Base-by-base conservation (phyloP, 2,888 invertebrate species). In the Polydrusus tereticollis region DNA sequence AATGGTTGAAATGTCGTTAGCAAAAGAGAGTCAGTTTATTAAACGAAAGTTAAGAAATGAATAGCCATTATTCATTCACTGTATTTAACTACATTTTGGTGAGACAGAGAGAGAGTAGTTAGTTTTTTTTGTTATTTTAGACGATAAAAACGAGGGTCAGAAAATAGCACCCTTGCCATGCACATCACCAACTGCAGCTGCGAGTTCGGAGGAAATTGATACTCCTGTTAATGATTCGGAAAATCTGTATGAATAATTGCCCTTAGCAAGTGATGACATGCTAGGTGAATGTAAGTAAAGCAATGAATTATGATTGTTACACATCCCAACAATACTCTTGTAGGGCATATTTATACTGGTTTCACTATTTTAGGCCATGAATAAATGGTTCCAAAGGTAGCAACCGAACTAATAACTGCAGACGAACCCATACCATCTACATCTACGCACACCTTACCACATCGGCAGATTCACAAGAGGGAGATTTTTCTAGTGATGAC, bases 401-500 rank as follows among this genome's bases (percentile, higher is more conserved):
- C 20, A 7, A 47, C 23, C 50, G 8, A 47, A 47, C 50, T 47
- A 47, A 5, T 14, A 55, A 23, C 21, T 55, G 55, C 12, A 55
- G 33, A 55, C 14, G 55, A 55, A 21, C 12, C 23, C 26, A 23
- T 55, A 12, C 55, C 55, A 33, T 55, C 23, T 1, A 55, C 55
- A 29, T 45, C 43, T 18, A 33, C 33, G 55, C 2, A 38, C 38
- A 55, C 20, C 1, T 23, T 23, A 55, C 23, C 7, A 23, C 26
- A 33, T 21, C 55, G 21, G 55, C 23, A 55, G 55, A 55, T 20
- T 38, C 14, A 14, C 10, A 4, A 23, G 55, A 23, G 7, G 10
- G 12, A 55, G 8, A 21, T 55, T 55, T 55, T 55, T 55, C 55
- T 21, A 55, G 55, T 55, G 55, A 55, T 23, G 55, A 55, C 33